Conservation (phyloP, 1,140 invertebrate genomes). For the Galleria mellonella region DNA sequence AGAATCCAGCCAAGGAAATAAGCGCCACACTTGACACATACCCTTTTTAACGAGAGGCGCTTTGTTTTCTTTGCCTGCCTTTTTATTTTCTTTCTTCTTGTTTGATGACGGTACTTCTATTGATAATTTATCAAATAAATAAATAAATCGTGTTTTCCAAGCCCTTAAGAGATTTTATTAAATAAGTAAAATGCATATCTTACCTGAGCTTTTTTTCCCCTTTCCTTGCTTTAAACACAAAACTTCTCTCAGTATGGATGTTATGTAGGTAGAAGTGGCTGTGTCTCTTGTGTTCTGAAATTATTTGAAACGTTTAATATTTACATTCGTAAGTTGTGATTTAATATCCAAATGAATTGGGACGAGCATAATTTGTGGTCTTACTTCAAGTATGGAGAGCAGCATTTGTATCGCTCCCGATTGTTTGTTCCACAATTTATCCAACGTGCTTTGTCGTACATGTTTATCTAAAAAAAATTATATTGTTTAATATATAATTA, state of each 20-base stretch:
- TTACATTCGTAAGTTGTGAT: background rate
- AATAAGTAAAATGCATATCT: background rate
- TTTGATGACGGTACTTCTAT: constrained; percentile 30
- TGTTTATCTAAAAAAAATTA: constrained; percentile 72
- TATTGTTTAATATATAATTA: too few species aligned
- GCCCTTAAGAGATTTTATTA: background rate
- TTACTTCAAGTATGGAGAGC: constrained; percentile 75
- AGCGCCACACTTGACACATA: constrained; percentile 46
- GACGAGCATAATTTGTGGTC: background rate
- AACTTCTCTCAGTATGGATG: constrained; percentile 63
- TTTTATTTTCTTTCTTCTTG: constrained; percentile 60
- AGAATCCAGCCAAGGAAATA: constrained; percentile 1
- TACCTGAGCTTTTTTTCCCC: constrained; percentile 67
- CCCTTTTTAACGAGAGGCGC: constrained; percentile 55
- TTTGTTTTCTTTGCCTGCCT: constrained; percentile 61
- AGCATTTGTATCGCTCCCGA: constrained; percentile 74
- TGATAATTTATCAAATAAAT: too few species aligned
- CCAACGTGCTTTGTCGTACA: constrained; percentile 74
- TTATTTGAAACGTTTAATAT: background rate
- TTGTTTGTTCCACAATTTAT: constrained; percentile 75
- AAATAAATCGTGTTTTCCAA: too few species aligned
- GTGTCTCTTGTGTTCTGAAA: constrained; percentile 57
- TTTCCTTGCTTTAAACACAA: constrained; percentile 68
- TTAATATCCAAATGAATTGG: background rate
- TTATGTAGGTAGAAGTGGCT: constrained; percentile 52